Evolutionary conservation across 2,113 vertebrate species (phyloP), one percentile per base, ranked within the genome.

Genomic region (Pteronura brasiliensis): DNA sequence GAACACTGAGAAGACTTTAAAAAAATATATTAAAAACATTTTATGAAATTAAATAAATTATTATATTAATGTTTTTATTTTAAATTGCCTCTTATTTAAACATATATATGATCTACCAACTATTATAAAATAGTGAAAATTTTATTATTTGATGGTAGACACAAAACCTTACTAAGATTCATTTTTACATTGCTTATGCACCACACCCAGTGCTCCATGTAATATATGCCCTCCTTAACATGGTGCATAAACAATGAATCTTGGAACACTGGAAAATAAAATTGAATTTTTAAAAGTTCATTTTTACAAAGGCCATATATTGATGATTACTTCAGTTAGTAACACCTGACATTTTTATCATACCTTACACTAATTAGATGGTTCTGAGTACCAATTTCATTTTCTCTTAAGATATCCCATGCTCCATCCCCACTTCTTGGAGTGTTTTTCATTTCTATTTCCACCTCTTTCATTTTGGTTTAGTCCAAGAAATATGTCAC

Each of bases 271-370:
- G 52, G 52, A 55, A 55, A 55, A 55, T 18, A 55, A 55, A 55
- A 55, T 55, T 18, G 18, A 55, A 55, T 55, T 18, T 55, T 55
- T 55, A 55, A 55, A 55, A 55, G 52, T 84, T 96, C 55, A 76
- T 47, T 88, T 6, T 76, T 69, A 76, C 55, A 20, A 90, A 76
- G 47, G 29, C 5, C 27, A 52, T 31, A 52, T 90, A 90, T 95
- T 59, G n/a, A 84, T 90, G 67, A 29, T 74, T 87, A 90, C 23
- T 42, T 71, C 80, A 90, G n/a, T 88, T 84, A 95, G 63, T 87
- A 82, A 74, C 6, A 84, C 6, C 34, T 95, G 47, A 94, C 57
- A 72, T 84, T 95, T 87, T 87, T 74, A 96, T 90, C 27, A 34
- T 8, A 55, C 2, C 9, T 57, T 67, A 47, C 3, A 92, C 3